Conservation (phyloP, 1,140 invertebrate genomes). For the Copidosoma floridanum region DNA sequence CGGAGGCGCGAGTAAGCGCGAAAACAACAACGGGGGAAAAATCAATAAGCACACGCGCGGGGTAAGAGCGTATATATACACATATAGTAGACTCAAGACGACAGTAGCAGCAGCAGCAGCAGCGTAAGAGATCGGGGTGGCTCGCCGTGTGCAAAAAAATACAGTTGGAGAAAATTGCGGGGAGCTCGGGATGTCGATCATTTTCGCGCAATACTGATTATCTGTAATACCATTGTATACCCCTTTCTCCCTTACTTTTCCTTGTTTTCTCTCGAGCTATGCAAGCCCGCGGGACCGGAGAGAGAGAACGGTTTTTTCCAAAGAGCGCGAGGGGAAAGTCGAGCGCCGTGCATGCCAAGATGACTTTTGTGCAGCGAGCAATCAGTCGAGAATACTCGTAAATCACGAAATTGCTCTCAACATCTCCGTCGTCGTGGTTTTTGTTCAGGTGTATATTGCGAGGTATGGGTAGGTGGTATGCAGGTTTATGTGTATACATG, state of each 20-base stretch:
- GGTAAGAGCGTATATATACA: too few relatives aligned
- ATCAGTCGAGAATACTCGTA: conserved; percentile 5
- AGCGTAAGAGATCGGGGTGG: too few relatives aligned
- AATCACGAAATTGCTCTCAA: background rate
- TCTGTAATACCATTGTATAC: too few relatives aligned
- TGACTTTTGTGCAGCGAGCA: conserved; percentile 3
- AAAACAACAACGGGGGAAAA: conserved; percentile 12
- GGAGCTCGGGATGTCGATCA: too few relatives aligned
- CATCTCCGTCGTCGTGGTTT: background rate
- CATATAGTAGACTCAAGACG: too few relatives aligned
- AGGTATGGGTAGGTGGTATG: too few relatives aligned
- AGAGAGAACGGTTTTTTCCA: background rate
- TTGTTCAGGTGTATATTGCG: too few relatives aligned
- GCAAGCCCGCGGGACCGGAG: background rate
- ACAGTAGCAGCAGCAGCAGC: too few relatives aligned
- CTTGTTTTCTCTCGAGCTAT: background rate
- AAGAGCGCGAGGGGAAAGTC: background rate
- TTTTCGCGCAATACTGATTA: too few relatives aligned
- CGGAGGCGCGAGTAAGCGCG: background rate
- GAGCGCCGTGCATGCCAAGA: background rate
- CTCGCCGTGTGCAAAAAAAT: too few relatives aligned
- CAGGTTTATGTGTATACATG: too few relatives aligned
- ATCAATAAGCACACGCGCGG: conserved; percentile 14
- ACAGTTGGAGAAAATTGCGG: conserved; percentile 21
- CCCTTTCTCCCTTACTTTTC: background rate